These are phyloP conservation scores for Atherinomorus stipes DNA, from an alignment of 2,113 vertebrate species.

Conservation along the genomic window DNA sequence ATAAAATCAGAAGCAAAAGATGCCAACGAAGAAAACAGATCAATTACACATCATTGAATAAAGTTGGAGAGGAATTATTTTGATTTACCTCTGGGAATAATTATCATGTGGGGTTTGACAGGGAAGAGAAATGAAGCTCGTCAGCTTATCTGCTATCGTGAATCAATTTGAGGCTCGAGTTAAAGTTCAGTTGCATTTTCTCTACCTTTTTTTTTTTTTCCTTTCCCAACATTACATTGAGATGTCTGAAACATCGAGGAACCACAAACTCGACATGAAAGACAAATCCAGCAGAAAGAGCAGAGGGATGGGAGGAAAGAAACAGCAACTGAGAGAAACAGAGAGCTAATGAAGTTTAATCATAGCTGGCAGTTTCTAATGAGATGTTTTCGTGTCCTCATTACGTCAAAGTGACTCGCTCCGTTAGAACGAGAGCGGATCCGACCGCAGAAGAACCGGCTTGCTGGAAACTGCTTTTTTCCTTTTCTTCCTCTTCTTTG, in stretches of 20 bases:
- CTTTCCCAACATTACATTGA: not conserved
- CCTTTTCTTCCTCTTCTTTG: not conserved
- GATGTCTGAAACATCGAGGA: not conserved
- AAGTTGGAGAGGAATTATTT: not conserved
- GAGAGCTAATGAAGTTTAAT: slow-evolving; percentile 59
- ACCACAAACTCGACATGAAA: not conserved
- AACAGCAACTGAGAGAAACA: slow-evolving; percentile 15
- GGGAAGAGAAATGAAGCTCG: no score
- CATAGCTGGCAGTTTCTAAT: slow-evolving; percentile 48
- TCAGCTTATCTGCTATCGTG: no score
- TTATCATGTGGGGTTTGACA: not conserved
- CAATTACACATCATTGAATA: not conserved
- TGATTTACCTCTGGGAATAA: not conserved
- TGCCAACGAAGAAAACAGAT: not conserved
- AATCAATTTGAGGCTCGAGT: no score
- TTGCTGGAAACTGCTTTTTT: slow-evolving; percentile 24
- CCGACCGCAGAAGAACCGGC: slow-evolving; percentile 31
- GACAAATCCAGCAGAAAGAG: not conserved
- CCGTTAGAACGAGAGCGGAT: slow-evolving; percentile 22
- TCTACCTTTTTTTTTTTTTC: no score
- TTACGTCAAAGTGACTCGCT: slow-evolving; percentile 57
- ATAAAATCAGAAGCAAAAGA: not conserved
- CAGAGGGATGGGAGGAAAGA: no score
- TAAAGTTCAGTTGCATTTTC: no score
- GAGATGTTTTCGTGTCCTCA: slow-evolving; percentile 62